Base-by-base conservation (phyloP, 2,888 invertebrate species). In the Erannis defoliaria region DNA sequence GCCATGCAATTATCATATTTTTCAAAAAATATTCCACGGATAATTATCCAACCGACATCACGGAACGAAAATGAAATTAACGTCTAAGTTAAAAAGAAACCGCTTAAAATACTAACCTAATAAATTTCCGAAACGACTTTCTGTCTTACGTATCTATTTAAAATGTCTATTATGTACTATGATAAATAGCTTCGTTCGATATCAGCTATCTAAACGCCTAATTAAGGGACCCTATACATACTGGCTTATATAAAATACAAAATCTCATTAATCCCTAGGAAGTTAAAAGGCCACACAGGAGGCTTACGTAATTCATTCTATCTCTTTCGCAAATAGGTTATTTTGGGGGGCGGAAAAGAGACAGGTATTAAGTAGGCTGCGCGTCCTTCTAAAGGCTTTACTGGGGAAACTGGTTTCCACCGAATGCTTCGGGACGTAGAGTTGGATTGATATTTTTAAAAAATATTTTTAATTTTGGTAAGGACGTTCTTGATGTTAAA, bases 381-480 rank as follows among this genome's bases (percentile, higher is more conserved):
- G 76, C 85, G 82, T 86, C 90, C 83, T 84, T 83, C 78, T 77
- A 81, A 87, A 91, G 90, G 89, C 89, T 90, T 86, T 77, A 78
- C 77, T 70, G 78, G 80, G 85, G 77, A 88, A 90, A 90, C 92
- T 83, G 87, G 90, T 90, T 90, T 83, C 77, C 71, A 73, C 63
- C 70, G 82, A 89, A 90, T 86, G 90, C 88, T 91, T 70, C 91
- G 92, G 92, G 92, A 92, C 82, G 86, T 68, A 68, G 71, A 48
- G 53, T 63, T 62, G 51, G 50, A 66, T 72, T 69, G 61, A 66
- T n/a, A 70, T 72, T 23, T 2, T 37, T 16, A 14, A 16, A 16
- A 16, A 37, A 12, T 42, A 10, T 42, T 42, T 14, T 3, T 14
- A 5, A 6, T 35, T 35, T 14, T 6, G n/a, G n/a, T n/a, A n/a